Base-by-base conservation (phyloP, 1,140 invertebrate genomes). In the Aphis gossypii region DNA sequence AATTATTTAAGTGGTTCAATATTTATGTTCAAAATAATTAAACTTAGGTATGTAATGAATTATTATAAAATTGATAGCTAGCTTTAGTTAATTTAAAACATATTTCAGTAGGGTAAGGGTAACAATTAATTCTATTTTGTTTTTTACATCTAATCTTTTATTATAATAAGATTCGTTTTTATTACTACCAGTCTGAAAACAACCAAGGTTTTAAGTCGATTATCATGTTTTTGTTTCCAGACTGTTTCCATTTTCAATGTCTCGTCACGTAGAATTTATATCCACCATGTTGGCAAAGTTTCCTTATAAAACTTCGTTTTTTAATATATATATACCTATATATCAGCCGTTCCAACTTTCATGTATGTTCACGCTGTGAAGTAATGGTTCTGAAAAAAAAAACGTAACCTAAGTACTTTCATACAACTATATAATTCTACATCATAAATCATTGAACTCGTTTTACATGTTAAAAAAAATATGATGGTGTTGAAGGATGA, bases 181-280 rank as follows among this genome's bases (percentile, higher is more conserved):
- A 44, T 9, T 30, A 23, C 41, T 46, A 86, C 46, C 44, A 90
- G 38, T 60, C 9, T 56, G 23, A 14, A 90, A 90, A 41, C 23
- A 38, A 38, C 23, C 9, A 18, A 60, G 54, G 56, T 90, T 41
- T 23, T 60, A 90, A 90, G 89, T 68, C 38, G 38, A 60, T 90
- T 68, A 68, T 68, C 89, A 90, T 90, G 89, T 90, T 90, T 88
- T 83, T 82, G 68, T 30, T 48, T 35, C n/a, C 44, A 83, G 38
- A 76, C 68, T 23, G n/a, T 68, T 68, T 30, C 44, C 46, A 38
- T 83, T 83, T 92, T 92, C 90, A 51, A 92, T 83, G 68, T 92
- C 90, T 82, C 51, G 90, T 92, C 90, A 92, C 90, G 90, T 92
- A 92, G 44, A n/a, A 83, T 51, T 92, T 83, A 92, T 83, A 92